Base-by-base conservation (phyloP, 2,113 vertebrate genomes). In the Anarhynchus alexandrinus region DNA sequence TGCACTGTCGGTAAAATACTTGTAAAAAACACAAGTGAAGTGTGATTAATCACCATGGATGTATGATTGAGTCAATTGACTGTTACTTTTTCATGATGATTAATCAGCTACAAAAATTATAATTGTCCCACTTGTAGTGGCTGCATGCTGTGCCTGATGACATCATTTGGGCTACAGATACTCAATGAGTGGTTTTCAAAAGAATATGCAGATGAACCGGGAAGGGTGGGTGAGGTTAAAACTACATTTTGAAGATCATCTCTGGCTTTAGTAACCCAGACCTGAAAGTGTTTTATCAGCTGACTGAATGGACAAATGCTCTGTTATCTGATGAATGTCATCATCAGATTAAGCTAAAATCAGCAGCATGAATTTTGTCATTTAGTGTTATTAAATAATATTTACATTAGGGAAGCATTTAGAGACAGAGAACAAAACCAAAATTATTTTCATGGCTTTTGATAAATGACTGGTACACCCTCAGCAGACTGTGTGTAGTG, bases 51-150 rank as follows among this genome's bases (percentile, higher is more conserved):
- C 98, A 98, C 98, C 98, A 97, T 98, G 98, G 98, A 98, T 98
- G 97, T 98, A 98, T 98, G 98, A 98, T 98, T 98, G 98, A 98
- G 98, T 98, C 98, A 98, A 98, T 98, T 98, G 98, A 98, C 98
- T 98, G 98, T 98, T 98, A 98, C 98, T 98, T 98, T 98, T 98
- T 98, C 98, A 98, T 98, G 98, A 98, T 98, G 98, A 98, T 98
- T 98, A 98, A 98, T 98, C 98, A 98, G 98, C 98, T 98, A 98
- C 98, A 98, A 98, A 98, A 98, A 98, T 98, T 98, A 98, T 98
- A 98, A 98, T 98, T 98, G 98, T 98, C 98, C 98, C 98, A 98
- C 98, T 98, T 98, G 97, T 98, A 98, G 98, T 98, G 98, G 98
- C 97, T 97, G 97, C 98, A 98, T 97, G 98, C 98, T 98, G 98